Base-by-base conservation (phyloP, 1,140 invertebrate species). In the Branchinecta lindahli region DNA sequence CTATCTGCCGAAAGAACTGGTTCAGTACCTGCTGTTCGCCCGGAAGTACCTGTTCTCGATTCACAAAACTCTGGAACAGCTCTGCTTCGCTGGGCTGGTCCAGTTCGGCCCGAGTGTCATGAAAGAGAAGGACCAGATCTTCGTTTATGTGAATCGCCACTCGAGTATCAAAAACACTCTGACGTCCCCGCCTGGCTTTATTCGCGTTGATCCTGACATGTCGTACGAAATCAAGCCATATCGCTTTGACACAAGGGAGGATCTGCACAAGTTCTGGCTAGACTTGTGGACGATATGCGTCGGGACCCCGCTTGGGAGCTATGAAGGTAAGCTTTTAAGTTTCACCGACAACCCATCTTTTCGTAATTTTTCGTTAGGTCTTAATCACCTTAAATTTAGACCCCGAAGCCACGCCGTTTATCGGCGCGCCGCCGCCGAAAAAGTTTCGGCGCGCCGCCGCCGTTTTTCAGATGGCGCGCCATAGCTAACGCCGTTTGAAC, bases 211-310 rank as follows among this genome's bases (percentile, higher is more conserved):
- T 20, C 66, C 74, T 18, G 80, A 84, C 4, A 83, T 83, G 45
- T 75, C 78, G 3, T 89, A 88, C 75, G 78, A 81, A 0, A 72
- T 77, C 10, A 76, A 81, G 0, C 75, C 75, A 0, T 90, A 85
- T 74, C 70, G 77, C 33, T 88, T 91, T 72, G 72, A 80, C 0
- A 79, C 76, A 5, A 74, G 82, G 2, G 74, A 82, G 8, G 82
- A 84, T 72, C 77, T 91, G 0, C 82, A 85, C 9, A 81, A 83
- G n/a, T 91, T 88, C 76, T 91, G 89, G 89, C 71, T 75, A 69
- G 84, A 88, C 66, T 78, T 90, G 76, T 85, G 85, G 81, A 82
- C 82, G 45, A 85, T 85, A 66, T 85, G 85, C 72, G 81, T 88
- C 33, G 83, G 85, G 70, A 89, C 88, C 0, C 83, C 82, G 52